These are phyloP conservation scores for Carassius carassius DNA, from an alignment of 2,113 vertebrate species.

Conservation along the genomic window DNA sequence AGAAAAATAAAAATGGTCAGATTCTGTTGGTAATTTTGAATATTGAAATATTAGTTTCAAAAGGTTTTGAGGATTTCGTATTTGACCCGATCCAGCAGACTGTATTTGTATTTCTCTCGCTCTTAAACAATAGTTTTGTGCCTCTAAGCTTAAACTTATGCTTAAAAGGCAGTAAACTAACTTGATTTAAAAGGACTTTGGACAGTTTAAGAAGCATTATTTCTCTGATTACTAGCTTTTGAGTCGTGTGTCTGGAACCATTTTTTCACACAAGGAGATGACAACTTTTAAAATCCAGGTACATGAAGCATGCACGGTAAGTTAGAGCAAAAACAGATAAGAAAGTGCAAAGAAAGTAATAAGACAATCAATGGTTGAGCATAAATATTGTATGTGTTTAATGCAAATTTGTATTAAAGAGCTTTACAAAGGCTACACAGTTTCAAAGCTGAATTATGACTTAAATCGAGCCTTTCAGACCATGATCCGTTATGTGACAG, in stretches of 20 bases:
- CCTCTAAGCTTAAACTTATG: too few relatives aligned
- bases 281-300: background rate
- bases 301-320: background rate
- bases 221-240: background rate
- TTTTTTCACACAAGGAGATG: background rate
- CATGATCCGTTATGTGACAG: background rate
- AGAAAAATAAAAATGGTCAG: background rate
- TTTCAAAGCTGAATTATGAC: background rate
- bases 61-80: background rate
- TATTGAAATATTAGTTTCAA: background rate
- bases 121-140: too few relatives aligned
- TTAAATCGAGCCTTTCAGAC: background rate
- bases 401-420: background rate
- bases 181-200: background rate
- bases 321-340: background rate
- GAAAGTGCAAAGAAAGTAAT: background rate
- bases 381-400: background rate
- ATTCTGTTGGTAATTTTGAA: background rate
- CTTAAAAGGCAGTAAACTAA: background rate
- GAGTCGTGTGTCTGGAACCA: background rate
- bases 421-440: background rate
- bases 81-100: background rate
- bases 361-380: background rate
- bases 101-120: background rate
- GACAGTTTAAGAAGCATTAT: background rate